A percentile compares a stretch with the other conserved stretches of the same genome.
Evolutionary conservation across 2,797 vertebrate species (phyloP).

Genomic region (Chelmon rostratus): DNA sequence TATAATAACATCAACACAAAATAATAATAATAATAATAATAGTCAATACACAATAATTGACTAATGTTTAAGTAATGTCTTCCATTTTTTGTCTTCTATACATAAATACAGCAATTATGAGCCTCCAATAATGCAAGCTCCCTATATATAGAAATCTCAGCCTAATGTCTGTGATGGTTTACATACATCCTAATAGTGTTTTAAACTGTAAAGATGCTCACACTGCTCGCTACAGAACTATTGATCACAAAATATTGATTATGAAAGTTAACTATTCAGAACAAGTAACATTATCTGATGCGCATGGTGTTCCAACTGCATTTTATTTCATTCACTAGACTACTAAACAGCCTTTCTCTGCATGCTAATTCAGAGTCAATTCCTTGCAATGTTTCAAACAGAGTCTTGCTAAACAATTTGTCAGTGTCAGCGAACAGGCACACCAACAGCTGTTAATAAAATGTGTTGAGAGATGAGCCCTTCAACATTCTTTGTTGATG

Average conservation of each 20-base stretch:
- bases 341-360: neutral
- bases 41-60: conserved; percentile 68
- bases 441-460: conserved; percentile 42
- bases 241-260: conserved; percentile 58
- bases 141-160: conserved; percentile 59
- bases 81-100: conserved; percentile 67
- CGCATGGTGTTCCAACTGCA: conserved; percentile 5
- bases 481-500: conserved; percentile 30
- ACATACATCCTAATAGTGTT: conserved; percentile 64
- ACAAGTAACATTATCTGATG: conserved; percentile 31
- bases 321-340: neutral
- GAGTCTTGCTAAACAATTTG: neutral
- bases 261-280: conserved; percentile 60
- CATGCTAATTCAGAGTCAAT: conserved; percentile 9
- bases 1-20: conserved; percentile 48
- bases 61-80: conserved; percentile 59
- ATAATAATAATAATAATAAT: conserved; percentile 45
- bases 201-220: conserved; percentile 60
- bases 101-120: conserved; percentile 70
- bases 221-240: conserved; percentile 71
- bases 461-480: conserved; percentile 48
- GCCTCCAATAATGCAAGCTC: conserved; percentile 62
- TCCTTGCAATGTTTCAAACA: conserved; percentile 14
- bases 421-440: conserved; percentile 4
- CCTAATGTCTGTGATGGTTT: conserved; percentile 63